Base-by-base conservation (phyloP, 2,888 invertebrate genomes). In the Blastobasis adustella region DNA sequence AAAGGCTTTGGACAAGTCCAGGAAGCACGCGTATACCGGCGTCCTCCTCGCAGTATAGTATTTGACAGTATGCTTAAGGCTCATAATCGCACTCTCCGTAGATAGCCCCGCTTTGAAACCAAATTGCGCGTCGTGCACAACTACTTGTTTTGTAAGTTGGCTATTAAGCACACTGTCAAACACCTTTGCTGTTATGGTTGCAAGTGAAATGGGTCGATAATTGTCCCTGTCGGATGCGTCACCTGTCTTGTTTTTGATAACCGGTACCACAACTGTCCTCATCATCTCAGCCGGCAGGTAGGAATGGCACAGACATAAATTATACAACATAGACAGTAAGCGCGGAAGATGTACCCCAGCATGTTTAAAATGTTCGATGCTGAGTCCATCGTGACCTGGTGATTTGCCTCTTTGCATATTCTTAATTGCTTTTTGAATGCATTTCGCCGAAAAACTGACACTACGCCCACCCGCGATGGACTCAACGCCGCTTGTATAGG, bases 191-290 rank as follows among this genome's bases (percentile, higher is more conserved):
- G 47, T 47, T 6, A 47, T 45, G 9, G 50, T 53, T 2, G 53
- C 53, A 10, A 53, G 40, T 5, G 53, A 53, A 41, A 53, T 53
- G 8, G 53, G 50, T 9, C 53, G 41, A 38, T 53, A 53, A 37
- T 53, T 53, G 7, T 37, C n/a, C n/a, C 36, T 39, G 10, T 44
- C 43, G 2, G 50, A 41, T 10, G 39, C 8, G 10, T 54, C 51
- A 6, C 54, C 54, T 2, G 54, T 57, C 41, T 49, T 52, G 38
- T 54, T 56, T 47, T 57, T 57, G 4, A 51, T 37, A n/a, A 57
- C 42, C 8, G 57, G 57, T 8, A 57, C 54, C 10, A 56, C 54
- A 0, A 56, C 47, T 10, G 54, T 54, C n/a, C n/a, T n/a, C n/a
- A n/a, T n/a, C n/a, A n/a, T n/a, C n/a, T n/a, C n/a, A n/a, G n/a